A percentile compares a stretch with the other conserved stretches of the same genome.
Conservation (phyloP, 1,140 invertebrate genomes). For the Cecropterus lyciades region DNA sequence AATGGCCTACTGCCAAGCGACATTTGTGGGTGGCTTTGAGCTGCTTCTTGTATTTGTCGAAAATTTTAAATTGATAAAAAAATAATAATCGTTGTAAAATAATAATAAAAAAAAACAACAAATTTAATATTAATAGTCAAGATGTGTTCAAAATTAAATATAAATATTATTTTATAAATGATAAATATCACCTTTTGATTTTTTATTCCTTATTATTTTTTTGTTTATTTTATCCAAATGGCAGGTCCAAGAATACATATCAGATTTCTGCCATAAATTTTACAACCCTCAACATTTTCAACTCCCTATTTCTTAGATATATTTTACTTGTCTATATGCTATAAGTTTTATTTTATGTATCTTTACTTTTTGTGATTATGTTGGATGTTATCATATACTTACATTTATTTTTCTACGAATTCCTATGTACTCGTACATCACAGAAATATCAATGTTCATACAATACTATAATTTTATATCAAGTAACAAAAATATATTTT, state of each 20-base stretch:
- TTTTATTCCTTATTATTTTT: slow-evolving; percentile 11
- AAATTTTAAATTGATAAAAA: slow-evolving; percentile 3
- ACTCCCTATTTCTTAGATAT: slow-evolving; percentile 7
- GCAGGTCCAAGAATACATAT: not conserved
- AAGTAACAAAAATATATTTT: slow-evolving; percentile 80
- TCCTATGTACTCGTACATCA: slow-evolving; percentile 42
- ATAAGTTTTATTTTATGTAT: slow-evolving; percentile 23
- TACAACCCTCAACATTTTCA: slow-evolving; percentile 4
- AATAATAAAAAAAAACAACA: not conserved
- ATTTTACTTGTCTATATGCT: slow-evolving; percentile 15
- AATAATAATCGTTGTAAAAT: slow-evolving; percentile 14
- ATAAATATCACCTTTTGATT: slow-evolving; percentile 17
- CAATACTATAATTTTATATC: slow-evolving; percentile 45
- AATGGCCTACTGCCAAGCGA: slow-evolving; percentile 73
- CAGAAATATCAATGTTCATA: slow-evolving; percentile 43
- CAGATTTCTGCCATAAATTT: not conserved
- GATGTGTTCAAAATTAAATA: slow-evolving; percentile 5
- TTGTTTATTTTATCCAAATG: not conserved
- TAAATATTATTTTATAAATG: not conserved
- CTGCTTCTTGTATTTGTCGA: slow-evolving; percentile 57
- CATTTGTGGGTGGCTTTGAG: slow-evolving; percentile 67
- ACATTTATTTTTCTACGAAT: slow-evolving; percentile 14
- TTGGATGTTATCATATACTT: slow-evolving; percentile 11
- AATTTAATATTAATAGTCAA: not conserved
- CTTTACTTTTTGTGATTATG: slow-evolving; percentile 9